Conservation (phyloP, 2,797 vertebrate species). For the Corythornis leucogaster region DNA sequence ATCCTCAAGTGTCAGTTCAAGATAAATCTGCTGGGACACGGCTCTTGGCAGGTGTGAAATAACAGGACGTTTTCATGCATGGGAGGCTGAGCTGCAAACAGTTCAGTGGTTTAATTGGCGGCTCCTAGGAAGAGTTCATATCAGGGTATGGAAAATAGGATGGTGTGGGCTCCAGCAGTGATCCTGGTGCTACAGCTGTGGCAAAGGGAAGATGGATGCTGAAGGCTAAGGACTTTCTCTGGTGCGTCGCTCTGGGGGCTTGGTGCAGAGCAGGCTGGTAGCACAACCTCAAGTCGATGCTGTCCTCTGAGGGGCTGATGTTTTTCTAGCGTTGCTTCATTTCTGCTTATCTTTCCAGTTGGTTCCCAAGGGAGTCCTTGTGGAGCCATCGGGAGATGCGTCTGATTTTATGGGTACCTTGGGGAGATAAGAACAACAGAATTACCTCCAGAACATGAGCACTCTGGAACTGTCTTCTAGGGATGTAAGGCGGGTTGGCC, state of each 20-base stretch:
- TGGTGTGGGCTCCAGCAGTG: background rate
- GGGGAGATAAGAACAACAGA: background rate
- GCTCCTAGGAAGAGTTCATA: background rate
- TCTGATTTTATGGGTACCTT: rapidly evolving
- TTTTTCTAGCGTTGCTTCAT: background rate
- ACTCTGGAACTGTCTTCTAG: background rate
- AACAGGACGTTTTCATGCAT: constrained; percentile 56
- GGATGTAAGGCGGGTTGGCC: background rate
- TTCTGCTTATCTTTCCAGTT: background rate
- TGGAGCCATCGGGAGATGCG: background rate
- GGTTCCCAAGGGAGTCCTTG: background rate
- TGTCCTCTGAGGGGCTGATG: rapidly evolving
- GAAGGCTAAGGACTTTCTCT: background rate
- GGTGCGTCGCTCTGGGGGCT: background rate
- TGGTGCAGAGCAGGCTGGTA: background rate
- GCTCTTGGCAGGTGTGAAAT: constrained; percentile 65
- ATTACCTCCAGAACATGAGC: background rate
- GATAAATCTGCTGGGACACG: constrained; percentile 63
- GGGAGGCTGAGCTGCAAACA: constrained; percentile 46
- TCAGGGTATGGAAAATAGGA: constrained; percentile 41
- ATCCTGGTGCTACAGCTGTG: background rate
- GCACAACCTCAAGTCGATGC: background rate
- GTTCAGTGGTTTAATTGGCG: constrained; percentile 41
- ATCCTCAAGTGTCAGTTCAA: constrained; percentile 65
- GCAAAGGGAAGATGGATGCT: constrained; percentile 16